Conservation (phyloP, 2,888 invertebrate genomes). For the Saturnia japonica region DNA sequence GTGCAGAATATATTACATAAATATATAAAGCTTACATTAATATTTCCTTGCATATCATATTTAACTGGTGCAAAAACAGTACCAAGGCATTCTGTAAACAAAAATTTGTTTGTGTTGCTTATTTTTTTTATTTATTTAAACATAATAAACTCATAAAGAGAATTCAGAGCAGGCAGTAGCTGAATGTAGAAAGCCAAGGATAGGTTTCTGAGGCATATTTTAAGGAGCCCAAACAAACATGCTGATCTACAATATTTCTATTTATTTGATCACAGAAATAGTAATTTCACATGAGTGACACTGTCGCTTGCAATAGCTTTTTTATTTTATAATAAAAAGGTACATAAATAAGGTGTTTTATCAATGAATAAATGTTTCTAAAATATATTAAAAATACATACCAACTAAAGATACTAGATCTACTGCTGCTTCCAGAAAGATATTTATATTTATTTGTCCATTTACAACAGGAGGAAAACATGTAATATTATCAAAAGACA, state of each 20-base stretch:
- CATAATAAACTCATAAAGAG: neutral
- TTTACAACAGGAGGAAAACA: constrained; percentile 79
- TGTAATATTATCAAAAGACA: constrained; percentile 48
- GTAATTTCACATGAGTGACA: neutral
- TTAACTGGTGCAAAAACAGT: constrained; percentile 88
- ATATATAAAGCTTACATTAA: constrained; percentile 80
- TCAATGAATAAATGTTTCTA: neutral
- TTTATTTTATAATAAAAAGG: no score
- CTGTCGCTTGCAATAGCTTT: no score
- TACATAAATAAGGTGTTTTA: no score
- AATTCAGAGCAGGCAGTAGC: neutral
- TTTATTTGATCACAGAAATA: neutral
- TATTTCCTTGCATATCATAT: constrained; percentile 89
- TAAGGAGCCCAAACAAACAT: no score
- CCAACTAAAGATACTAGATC: constrained; percentile 85
- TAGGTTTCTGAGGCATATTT: no score
- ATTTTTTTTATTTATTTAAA: neutral
- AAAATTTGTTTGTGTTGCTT: constrained; percentile 10
- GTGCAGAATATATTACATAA: constrained; percentile 23
- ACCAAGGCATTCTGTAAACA: constrained; percentile 86
- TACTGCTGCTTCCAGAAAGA: constrained; percentile 83
- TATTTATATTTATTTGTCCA: constrained; percentile 81
- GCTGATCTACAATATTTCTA: no score
- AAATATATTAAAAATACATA: constrained; percentile 55
- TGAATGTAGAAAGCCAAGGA: neutral